Evolutionary conservation across 2,888 invertebrate genomes (phyloP).

Genomic region (Drosophila fulvimacula): DNA sequence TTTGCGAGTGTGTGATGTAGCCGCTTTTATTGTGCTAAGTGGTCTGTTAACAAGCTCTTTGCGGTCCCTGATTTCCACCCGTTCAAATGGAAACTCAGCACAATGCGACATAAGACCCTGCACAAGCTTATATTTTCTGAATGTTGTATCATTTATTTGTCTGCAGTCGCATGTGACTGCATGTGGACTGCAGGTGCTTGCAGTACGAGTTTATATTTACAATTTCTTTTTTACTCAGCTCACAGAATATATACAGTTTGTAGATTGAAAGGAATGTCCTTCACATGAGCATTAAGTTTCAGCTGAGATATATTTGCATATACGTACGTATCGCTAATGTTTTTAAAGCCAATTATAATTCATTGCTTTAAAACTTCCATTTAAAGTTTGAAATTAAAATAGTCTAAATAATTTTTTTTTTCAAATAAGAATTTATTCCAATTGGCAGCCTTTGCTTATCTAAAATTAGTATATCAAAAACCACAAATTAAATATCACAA

Average conservation of each 20-base stretch:
- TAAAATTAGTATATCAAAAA: not conserved
- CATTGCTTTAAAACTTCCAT: not conserved
- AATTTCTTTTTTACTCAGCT: not conserved
- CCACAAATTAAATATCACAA: not conserved
- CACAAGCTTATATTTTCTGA: slow-evolving; percentile 7
- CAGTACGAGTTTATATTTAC: not conserved
- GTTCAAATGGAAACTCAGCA: slow-evolving; percentile 7
- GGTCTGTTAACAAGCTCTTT: slow-evolving; percentile 44
- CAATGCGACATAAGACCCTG: slow-evolving; percentile 26
- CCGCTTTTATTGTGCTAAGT: slow-evolving; percentile 14
- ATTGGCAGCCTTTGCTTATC: not conserved
- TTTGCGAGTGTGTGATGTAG: not conserved
- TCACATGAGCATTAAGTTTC: not conserved
- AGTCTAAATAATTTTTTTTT: not conserved
- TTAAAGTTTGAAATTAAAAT: no score
- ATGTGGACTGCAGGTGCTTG: not conserved
- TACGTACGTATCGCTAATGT: no score
- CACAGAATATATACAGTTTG: not conserved
- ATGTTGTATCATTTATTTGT: slow-evolving; percentile 8
- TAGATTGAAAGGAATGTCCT: not conserved
- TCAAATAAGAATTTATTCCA: not conserved
- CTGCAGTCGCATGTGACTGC: not conserved
- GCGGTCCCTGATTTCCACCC: slow-evolving; percentile 16
- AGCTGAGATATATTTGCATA: not conserved
- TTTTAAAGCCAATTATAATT: no score